phyloP scores from a whole-genome alignment of 2,888 invertebrate genomes.

The Lithophane socia region DNA sequence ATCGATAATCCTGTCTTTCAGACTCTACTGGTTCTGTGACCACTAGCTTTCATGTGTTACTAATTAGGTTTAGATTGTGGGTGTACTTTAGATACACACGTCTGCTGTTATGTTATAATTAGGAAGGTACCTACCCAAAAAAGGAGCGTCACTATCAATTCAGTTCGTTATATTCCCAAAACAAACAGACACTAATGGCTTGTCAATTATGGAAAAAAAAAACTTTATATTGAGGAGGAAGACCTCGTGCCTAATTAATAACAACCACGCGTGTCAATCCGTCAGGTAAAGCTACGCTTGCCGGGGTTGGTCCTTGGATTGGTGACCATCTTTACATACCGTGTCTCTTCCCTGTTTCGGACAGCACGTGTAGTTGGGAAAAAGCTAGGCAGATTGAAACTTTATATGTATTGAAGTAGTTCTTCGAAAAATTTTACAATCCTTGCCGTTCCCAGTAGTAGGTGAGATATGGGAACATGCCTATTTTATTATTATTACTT shows the following conservation, averaged over 20 bases:
- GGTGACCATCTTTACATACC: too few relatives aligned
- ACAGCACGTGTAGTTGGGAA: too few relatives aligned
- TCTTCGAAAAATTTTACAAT: slow-evolving; percentile 19
- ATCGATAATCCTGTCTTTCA: neutral
- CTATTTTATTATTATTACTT: too few relatives aligned
- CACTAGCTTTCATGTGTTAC: neutral
- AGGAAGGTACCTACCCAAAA: neutral
- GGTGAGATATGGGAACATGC: neutral
- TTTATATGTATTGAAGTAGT: neutral
- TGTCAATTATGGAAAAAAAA: slow-evolving; percentile 35
- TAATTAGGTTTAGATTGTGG: neutral
- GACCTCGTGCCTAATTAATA: too few relatives aligned
- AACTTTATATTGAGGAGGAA: neutral
- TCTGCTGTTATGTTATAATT: neutral
- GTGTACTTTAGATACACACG: neutral
- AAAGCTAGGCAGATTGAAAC: too few relatives aligned
- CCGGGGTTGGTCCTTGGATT: too few relatives aligned
- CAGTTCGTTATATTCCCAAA: neutral
- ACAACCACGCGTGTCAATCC: too few relatives aligned
- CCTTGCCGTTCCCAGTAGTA: neutral
- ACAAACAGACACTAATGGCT: slow-evolving; percentile 41
- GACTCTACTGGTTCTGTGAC: neutral
- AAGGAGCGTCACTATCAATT: slow-evolving; percentile 8
- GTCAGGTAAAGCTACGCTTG: too few relatives aligned
- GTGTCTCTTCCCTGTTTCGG: too few relatives aligned